These are phyloP conservation scores for Clanis bilineata DNA, from an alignment of 2,888 invertebrate genomes.

Conservation along the genomic window DNA sequence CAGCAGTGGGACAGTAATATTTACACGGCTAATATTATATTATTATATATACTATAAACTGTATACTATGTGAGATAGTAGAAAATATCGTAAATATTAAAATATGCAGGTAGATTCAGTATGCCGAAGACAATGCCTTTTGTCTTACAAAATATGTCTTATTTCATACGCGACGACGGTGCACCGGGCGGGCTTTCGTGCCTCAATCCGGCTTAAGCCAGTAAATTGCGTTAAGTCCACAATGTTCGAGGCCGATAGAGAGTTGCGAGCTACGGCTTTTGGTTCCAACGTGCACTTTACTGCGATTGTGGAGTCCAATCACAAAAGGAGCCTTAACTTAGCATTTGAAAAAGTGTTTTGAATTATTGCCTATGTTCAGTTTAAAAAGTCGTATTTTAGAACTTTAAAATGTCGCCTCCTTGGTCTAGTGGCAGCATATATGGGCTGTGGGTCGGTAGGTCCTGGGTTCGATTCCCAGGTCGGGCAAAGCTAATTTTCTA, in stretches of 20 bases:
- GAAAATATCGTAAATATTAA: too few relatives aligned
- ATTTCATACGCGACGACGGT: slow-evolving; percentile 27
- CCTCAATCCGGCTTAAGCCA: slow-evolving; percentile 45
- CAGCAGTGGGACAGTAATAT: too few relatives aligned
- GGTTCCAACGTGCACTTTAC: slow-evolving; percentile 34
- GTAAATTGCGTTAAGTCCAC: slow-evolving; percentile 51
- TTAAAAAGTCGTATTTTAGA: too few relatives aligned
- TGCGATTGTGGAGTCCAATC: slow-evolving; percentile 27
- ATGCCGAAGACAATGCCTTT: not conserved
- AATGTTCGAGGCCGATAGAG: slow-evolving; percentile 50
- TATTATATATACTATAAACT: too few relatives aligned
- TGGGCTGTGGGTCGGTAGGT: too few relatives aligned
- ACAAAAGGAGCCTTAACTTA: slow-evolving; percentile 1
- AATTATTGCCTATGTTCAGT: not conserved
- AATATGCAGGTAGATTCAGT: too few relatives aligned
- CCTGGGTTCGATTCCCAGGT: too few relatives aligned
- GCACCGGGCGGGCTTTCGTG: slow-evolving; percentile 31
- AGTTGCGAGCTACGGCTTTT: slow-evolving; percentile 23
- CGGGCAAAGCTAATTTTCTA: too few relatives aligned
- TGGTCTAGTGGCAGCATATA: too few relatives aligned
- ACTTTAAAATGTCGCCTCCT: too few relatives aligned
- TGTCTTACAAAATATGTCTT: slow-evolving; percentile 24
- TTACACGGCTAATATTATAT: too few relatives aligned
- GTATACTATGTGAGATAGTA: too few relatives aligned
- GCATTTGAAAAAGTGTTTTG: not conserved